phyloP scores from a whole-genome alignment of 2,797 vertebrate species.

The Poecile montanus region DNA sequence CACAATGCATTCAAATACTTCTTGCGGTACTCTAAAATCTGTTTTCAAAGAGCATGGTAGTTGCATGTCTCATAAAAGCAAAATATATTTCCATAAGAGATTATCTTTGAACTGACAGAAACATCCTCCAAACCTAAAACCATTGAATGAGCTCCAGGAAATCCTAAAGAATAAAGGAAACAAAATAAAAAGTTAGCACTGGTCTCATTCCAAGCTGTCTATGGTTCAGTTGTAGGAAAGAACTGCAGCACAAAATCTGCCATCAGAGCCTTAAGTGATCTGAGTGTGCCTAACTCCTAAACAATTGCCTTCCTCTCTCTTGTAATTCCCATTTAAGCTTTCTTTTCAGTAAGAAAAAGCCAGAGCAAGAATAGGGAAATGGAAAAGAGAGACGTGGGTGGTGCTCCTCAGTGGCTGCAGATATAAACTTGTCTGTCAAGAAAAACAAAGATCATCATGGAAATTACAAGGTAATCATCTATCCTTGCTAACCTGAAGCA shows the following conservation, averaged over 20 bases:
- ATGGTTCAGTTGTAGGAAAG: background rate
- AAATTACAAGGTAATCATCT: background rate
- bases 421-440: background rate
- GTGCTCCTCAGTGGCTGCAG: background rate
- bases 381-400: background rate
- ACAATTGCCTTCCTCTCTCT: background rate
- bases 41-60: background rate
- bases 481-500: background rate
- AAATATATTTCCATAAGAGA: background rate
- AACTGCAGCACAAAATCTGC: background rate
- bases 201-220: background rate
- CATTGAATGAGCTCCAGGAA: background rate
- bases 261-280: background rate
- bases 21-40: background rate
- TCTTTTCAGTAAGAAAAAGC: background rate
- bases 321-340: background rate
- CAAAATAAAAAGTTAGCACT: background rate
- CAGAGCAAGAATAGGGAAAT: background rate
- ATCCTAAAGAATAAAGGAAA: background rate
- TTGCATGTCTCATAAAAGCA: background rate
- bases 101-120: slow-evolving; percentile 14
- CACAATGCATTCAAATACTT: background rate
- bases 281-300: background rate
- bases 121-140: background rate
- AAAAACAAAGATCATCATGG: background rate